Evolutionary conservation across 2,113 vertebrate species (phyloP).

Genomic region (Dicaeum eximium): DNA sequence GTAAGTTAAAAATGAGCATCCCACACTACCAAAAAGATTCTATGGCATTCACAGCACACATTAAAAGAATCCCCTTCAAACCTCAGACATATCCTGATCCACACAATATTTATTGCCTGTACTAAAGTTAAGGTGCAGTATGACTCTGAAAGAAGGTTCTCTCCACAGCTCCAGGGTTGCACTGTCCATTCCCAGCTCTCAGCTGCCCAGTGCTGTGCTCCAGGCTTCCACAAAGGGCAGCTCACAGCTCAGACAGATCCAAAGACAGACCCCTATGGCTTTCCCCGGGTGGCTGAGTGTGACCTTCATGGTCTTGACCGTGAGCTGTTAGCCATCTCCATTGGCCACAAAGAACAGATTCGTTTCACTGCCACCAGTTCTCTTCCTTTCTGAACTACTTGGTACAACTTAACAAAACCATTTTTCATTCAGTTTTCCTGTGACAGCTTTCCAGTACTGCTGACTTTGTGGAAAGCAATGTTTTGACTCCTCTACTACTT

Average conservation of each 20-base stretch:
- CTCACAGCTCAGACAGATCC: neutral
- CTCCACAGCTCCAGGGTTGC: rapidly evolving
- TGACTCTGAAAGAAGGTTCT: neutral
- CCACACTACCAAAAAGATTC: neutral
- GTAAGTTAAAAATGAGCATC: neutral
- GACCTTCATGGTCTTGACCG: neutral
- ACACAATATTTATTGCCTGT: neutral
- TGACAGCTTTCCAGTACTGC: neutral
- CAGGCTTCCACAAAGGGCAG: slow-evolving; percentile 18
- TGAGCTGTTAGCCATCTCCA: neutral
- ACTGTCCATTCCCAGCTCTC: neutral
- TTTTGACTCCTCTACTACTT: neutral
- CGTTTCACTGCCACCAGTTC: neutral
- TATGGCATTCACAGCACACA: neutral
- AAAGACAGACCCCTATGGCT: neutral
- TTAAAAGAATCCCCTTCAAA: neutral
- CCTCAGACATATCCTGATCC: neutral
- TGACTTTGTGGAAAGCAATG: neutral
- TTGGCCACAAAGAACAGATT: neutral
- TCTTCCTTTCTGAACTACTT: neutral
- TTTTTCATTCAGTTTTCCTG: neutral
- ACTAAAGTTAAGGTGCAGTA: neutral
- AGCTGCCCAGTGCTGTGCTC: neutral
- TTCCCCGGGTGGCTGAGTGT: neutral
- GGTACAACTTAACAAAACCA: neutral